phyloP scores from a whole-genome alignment of 2,797 vertebrate species.

The Cossypha heuglini region DNA sequence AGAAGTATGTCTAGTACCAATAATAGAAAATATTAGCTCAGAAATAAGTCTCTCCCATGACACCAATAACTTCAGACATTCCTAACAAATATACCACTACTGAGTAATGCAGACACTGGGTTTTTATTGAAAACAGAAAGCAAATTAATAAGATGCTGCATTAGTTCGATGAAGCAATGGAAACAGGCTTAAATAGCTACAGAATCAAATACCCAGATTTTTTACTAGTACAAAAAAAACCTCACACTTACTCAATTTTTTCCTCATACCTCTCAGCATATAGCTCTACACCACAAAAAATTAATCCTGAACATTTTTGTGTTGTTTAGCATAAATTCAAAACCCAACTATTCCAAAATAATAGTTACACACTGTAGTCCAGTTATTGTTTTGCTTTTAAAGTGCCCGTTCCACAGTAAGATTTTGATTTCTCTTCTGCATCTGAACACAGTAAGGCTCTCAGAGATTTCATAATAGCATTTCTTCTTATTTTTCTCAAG shows the following conservation, averaged over 20 bases:
- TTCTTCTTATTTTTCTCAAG: neutral
- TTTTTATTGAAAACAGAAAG: neutral
- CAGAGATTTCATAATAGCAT: neutral
- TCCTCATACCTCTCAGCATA: neutral
- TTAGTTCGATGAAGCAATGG: neutral
- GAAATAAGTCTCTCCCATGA: neutral
- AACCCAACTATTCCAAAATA: neutral
- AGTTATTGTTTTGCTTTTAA: neutral
- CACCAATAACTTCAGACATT: neutral
- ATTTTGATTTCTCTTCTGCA: neutral
- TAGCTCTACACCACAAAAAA: neutral
- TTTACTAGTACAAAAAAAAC: rapidly evolving
- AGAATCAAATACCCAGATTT: neutral
- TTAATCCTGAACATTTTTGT: neutral
- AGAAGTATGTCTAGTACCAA: neutral
- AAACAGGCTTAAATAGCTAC: neutral
- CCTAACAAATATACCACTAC: neutral
- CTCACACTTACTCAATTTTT: rapidly evolving
- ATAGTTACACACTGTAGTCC: rapidly evolving
- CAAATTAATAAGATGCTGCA: neutral
- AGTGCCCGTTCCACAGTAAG: neutral
- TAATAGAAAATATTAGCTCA: neutral
- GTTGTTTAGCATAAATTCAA: neutral
- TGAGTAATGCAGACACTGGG: neutral
- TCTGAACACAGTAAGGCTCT: neutral